Evolutionary conservation across 92 coral and sea anemone species (phyloP).

Genomic region (Porites evermanni): DNA sequence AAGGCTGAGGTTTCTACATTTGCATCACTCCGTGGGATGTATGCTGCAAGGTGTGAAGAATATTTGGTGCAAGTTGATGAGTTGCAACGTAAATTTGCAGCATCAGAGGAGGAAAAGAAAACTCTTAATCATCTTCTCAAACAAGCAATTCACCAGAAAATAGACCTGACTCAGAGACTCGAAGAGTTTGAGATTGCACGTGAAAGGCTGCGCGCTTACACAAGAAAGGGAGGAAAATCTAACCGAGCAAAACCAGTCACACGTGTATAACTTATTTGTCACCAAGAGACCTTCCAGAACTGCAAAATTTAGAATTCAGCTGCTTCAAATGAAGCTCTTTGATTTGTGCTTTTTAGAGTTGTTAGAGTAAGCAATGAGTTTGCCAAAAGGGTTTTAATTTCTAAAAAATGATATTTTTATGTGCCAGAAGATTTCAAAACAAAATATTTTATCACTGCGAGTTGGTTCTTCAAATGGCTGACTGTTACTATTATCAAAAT

Average conservation of each 20-base stretch:
- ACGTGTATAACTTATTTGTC: conserved; percentile 60
- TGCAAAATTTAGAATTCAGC: too few species aligned
- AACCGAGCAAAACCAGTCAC: conserved; percentile 90
- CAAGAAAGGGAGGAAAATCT: conserved; percentile 76
- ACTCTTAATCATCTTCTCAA: conserved; percentile 92
- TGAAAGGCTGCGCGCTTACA: conserved; percentile 96
- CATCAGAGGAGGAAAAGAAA: conserved; percentile 98
- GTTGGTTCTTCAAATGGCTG: background rate
- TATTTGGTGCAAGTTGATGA: conserved; percentile 95
- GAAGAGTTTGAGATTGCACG: conserved; percentile 99
- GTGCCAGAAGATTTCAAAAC: background rate
- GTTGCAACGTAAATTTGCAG: conserved; percentile 88
- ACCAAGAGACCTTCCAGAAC: background rate
- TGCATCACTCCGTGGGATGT: conserved; percentile 95
- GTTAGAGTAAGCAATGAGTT: background rate
- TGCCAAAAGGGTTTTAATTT: background rate
- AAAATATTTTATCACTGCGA: too few species aligned
- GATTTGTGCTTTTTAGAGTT: background rate
- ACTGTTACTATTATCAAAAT: too few species aligned
- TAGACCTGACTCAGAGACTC: conserved; percentile 96
- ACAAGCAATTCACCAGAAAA: conserved; percentile 99
- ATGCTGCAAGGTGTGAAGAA: conserved; percentile 95
- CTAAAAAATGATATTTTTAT: background rate
- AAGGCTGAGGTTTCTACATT: conserved; percentile 99
- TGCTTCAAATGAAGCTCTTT: too few species aligned